Evolutionary conservation across 2,113 vertebrate genomes (phyloP), one percentile per base, ranked within the genome.

Genomic region (Ellobius talpinus): DNA sequence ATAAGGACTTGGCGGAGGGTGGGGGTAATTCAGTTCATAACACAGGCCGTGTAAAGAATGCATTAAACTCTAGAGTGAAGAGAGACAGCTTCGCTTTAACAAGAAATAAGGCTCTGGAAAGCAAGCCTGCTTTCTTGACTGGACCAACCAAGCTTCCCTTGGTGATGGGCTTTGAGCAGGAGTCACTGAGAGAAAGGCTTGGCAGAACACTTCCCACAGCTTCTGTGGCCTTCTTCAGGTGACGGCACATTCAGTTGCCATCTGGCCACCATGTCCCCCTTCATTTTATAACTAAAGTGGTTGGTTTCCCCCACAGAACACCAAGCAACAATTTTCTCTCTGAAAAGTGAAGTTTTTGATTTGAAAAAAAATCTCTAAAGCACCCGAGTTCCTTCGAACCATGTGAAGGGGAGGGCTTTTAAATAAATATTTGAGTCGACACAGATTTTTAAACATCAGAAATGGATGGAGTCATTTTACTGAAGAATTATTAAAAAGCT

Each of bases 401-500:
- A 16, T n/a, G 24, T 23, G 58, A 86, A 58, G 65, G 29, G 68
- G n/a, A 45, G 14, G 61, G 29, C 76, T 93, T 72, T 89, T 78
- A 96, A 96, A 79, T 78, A 96, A 82, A 72, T 82, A 95, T 47
- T 81, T 92, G 86, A 19, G 78, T 84, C 76, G 14, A 77, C 70
- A 78, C 61, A 13, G 33, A 66, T 89, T 93, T 93, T 95, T 65
- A 65, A 94, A 72, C 36, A 78, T 78, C 70, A 81, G 95, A 97
- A 58, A 87, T 88, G 52, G 68, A 58, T 93, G 7, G 47, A 90
- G 36, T 96, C 66, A 26, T 79, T 96, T 94, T 93, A 90, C 93
- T 81, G 45, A 26, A 95, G 92, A 96, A 93, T 97, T 94, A 96
- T 89, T 94, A 73, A 97, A 96, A 93, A 86, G 47, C 10, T 16